phyloP scores from a whole-genome alignment of 35 echinoderm and acorn worm genomes.

The Acanthaster planci region DNA sequence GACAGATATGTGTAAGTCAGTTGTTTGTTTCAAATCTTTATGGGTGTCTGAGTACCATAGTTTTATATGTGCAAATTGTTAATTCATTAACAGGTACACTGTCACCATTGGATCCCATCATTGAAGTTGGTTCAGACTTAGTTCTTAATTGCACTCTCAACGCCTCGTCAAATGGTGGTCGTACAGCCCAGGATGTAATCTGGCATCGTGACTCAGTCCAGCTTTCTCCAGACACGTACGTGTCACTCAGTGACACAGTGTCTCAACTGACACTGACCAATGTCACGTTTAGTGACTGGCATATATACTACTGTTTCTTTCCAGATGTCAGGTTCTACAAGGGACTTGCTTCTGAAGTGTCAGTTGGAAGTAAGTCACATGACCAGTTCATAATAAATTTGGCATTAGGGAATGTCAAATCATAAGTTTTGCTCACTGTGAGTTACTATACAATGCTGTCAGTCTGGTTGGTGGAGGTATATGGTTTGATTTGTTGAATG shows the following conservation, averaged over 20 bases:
- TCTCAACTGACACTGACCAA: background rate
- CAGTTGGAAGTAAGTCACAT: slow-evolving; percentile 4
- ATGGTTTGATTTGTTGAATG: no score
- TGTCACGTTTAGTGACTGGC: background rate
- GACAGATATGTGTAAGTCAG: no score
- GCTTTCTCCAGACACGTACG: background rate
- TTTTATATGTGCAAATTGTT: no score
- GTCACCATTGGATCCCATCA: background rate
- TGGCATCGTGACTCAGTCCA: background rate
- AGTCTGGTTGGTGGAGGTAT: no score
- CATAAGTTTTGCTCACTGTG: no score
- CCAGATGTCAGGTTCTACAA: background rate
- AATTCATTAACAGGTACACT: background rate
- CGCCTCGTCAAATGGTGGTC: background rate
- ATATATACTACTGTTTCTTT: background rate
- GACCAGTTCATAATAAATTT: no score
- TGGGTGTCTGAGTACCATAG: no score
- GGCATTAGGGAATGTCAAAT: no score
- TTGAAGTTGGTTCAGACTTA: background rate
- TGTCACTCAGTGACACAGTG: background rate
- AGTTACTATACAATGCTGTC: no score
- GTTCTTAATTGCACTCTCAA: background rate
- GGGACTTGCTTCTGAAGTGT: background rate
- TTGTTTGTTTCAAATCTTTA: no score
- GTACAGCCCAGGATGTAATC: background rate